A percentile compares a stretch with the other conserved stretches of the same genome.
phyloP scores from a whole-genome alignment of 2,113 vertebrate genomes.

The Geococcyx californianus region DNA sequence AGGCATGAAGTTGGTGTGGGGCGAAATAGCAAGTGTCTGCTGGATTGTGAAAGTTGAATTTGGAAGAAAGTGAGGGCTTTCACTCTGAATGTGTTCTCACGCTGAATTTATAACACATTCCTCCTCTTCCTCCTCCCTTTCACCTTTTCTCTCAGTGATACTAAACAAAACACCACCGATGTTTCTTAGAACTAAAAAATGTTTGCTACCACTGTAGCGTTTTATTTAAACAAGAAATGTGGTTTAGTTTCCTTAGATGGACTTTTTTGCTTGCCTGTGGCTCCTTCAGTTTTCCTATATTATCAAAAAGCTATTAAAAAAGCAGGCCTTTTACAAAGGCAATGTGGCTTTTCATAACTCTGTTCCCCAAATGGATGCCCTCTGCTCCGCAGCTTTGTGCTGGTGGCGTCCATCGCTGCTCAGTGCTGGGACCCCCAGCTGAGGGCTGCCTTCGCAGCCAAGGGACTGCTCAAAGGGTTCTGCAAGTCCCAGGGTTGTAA shows the following conservation, averaged over 20 bases:
- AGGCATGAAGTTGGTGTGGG: not conserved
- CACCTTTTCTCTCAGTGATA: not conserved
- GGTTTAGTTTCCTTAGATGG: not conserved
- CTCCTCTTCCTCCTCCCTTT: not conserved
- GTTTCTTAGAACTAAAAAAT: not conserved
- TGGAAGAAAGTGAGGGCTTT: not conserved
- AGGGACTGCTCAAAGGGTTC: not conserved
- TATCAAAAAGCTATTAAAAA: constrained; percentile 11
- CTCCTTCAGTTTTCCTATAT: not conserved
- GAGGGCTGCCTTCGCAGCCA: not conserved
- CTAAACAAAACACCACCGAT: not conserved
- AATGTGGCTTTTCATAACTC: not conserved
- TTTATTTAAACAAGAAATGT: not conserved
- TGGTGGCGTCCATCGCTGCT: not conserved
- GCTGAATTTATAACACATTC: not conserved
- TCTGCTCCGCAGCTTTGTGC: not conserved
- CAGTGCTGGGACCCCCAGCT: not conserved
- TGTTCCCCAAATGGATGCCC: not conserved
- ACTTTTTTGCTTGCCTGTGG: not conserved
- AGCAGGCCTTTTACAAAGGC: not conserved
- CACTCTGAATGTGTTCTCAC: not conserved
- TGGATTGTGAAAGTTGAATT: not conserved
- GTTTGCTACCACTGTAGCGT: not conserved
- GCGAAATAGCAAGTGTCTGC: not conserved
- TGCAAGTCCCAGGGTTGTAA: not conserved